A percentile compares a stretch with the other conserved stretches of the same genome.
Evolutionary conservation across 2,888 invertebrate genomes (phyloP).

Genomic region (Synergus laeviventris): DNA sequence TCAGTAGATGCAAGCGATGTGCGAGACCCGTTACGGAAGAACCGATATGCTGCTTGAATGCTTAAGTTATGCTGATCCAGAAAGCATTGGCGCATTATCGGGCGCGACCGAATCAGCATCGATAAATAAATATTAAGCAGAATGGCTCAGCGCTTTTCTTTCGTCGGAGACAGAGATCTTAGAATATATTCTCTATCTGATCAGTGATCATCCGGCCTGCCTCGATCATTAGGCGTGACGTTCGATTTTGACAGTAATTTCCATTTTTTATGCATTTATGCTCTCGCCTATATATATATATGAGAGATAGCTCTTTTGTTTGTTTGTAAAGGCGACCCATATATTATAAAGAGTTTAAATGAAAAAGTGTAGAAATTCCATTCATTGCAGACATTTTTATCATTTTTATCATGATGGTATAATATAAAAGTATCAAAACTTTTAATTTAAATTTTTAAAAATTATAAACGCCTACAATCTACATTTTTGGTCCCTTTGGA

Average conservation of each 20-base stretch:
- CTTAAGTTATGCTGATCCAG: slow-evolving; percentile 59
- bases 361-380: no score
- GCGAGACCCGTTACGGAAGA: slow-evolving; percentile 12
- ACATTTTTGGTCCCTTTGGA: slow-evolving; percentile 17
- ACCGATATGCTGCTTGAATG: slow-evolving; percentile 16
- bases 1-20: slow-evolving; percentile 34
- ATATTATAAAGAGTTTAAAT: no score
- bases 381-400: no score
- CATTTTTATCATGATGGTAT: no score
- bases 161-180: slow-evolving; percentile 24
- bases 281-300: not conserved
- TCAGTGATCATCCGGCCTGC: slow-evolving; percentile 6
- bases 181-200: slow-evolving; percentile 19
- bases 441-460: not conserved
- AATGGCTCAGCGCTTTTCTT: slow-evolving; percentile 62
- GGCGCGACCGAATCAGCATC: slow-evolving; percentile 46
- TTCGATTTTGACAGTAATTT: slow-evolving; percentile 6
- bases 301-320: not conserved
- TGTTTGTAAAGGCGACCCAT: no score
- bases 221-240: slow-evolving; percentile 12
- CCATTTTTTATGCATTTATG: slow-evolving; percentile 7
- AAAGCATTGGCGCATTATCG: slow-evolving; percentile 56
- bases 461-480: slow-evolving; percentile 1
- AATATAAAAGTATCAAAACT: not conserved
- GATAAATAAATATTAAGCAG: slow-evolving; percentile 62